phyloP scores from a whole-genome alignment of 1,140 invertebrate species.

The Drosophila sucinea region DNA sequence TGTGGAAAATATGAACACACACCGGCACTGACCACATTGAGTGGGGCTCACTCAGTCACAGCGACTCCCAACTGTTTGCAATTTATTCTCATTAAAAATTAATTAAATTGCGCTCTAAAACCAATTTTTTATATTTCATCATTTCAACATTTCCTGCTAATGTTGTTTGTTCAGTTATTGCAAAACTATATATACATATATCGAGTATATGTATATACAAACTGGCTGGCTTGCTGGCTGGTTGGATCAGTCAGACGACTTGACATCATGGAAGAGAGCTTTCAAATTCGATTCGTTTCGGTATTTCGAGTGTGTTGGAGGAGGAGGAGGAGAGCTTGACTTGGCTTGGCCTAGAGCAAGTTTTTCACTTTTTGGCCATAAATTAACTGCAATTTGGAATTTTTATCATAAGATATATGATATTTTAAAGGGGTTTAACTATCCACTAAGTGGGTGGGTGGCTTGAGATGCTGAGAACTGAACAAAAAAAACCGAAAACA shows the following conservation, averaged over 20 bases:
- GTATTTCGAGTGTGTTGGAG: constrained; percentile 7
- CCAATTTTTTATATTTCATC: constrained; percentile 53
- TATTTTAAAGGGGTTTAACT: constrained; percentile 22
- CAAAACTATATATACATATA: constrained; percentile 22
- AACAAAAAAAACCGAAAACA: constrained; percentile 1
- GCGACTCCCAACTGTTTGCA: constrained; percentile 30
- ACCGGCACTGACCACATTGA: no score
- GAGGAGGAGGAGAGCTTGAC: not conserved
- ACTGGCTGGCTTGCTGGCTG: not conserved
- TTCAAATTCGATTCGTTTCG: constrained; percentile 22
- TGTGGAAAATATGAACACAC: not conserved
- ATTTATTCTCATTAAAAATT: constrained; percentile 70
- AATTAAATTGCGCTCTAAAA: constrained; percentile 50
- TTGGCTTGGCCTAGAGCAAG: constrained; percentile 8
- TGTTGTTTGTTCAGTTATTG: constrained; percentile 40
- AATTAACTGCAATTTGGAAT: not conserved
- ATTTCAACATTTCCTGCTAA: constrained; percentile 52
- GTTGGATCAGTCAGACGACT: constrained; percentile 16
- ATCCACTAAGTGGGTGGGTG: constrained; percentile 13
- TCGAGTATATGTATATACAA: not conserved
- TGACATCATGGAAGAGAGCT: constrained; percentile 15
- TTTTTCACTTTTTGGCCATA: not conserved
- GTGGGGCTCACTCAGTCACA: constrained; percentile 5
- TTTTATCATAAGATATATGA: constrained; percentile 6
- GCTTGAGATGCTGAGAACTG: constrained; percentile 17